Evolutionary conservation across 2,797 vertebrate species (phyloP).

Genomic region (Spatula clypeata): DNA sequence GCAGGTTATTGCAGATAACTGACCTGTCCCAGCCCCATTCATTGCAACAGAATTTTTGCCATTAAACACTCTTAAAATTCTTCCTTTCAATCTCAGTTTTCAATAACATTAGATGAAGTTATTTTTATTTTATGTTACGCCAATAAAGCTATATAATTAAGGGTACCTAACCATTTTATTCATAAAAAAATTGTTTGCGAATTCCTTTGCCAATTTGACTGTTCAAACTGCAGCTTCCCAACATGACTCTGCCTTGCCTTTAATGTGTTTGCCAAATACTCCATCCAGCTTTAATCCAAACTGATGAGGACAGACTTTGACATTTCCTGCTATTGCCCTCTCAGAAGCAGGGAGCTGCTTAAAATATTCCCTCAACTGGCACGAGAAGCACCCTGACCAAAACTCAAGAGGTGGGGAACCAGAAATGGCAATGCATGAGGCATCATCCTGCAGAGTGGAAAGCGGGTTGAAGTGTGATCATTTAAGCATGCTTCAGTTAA

Average conservation of each 20-base stretch:
- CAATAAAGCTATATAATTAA: not conserved
- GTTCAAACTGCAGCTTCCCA: not conserved
- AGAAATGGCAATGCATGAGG: not conserved
- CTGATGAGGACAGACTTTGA: constrained; percentile 11
- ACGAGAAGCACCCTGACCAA: not conserved
- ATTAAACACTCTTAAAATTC: not conserved
- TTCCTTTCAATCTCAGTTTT: not conserved
- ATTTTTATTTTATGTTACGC: not conserved
- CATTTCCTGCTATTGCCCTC: not conserved
- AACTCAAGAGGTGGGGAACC: not conserved
- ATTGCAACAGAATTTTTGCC: not conserved
- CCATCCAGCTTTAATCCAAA: not conserved
- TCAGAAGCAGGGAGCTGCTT: not conserved
- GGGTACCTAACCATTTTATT: not conserved
- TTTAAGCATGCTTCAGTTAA: not conserved
- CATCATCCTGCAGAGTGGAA: not conserved
- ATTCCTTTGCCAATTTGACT: not conserved
- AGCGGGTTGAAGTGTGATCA: not conserved
- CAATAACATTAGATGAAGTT: not conserved
- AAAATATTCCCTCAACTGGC: not conserved
- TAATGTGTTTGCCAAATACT: not conserved
- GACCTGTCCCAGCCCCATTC: not conserved
- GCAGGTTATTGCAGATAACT: not conserved
- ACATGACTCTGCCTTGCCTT: not conserved
- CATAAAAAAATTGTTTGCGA: not conserved